These are phyloP conservation scores for Mantis religiosa DNA, from an alignment of 2,888 invertebrate genomes.

Conservation along the genomic window DNA sequence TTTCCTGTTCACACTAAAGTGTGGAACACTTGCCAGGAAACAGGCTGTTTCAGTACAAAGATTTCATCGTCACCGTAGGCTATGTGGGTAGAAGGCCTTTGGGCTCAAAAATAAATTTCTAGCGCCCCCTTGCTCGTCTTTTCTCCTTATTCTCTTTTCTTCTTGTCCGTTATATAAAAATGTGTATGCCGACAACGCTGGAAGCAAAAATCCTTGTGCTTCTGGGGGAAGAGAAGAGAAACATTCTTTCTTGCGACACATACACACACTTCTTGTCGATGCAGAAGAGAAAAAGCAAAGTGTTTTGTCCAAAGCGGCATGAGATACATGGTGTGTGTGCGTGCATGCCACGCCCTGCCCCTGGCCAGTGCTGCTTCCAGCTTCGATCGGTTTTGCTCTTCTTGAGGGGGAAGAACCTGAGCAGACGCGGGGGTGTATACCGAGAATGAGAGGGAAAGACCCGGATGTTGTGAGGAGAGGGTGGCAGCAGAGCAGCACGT, in stretches of 20 bases:
- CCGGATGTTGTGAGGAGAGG: background rate
- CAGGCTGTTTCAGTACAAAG: background rate
- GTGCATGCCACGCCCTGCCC: conserved; percentile 8
- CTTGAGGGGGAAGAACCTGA: background rate
- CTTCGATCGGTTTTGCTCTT: conserved; percentile 17
- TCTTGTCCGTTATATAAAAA: background rate
- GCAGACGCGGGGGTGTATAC: background rate
- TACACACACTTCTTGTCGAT: background rate
- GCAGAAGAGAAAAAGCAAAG: conserved; percentile 2
- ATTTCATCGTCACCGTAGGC: background rate
- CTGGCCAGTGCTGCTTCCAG: conserved; percentile 1
- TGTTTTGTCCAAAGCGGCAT: conserved; percentile 2
- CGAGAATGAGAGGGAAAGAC: background rate
- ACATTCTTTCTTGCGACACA: background rate
- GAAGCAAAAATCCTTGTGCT: background rate
- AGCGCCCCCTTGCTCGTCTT: background rate
- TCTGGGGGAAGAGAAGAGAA: background rate
- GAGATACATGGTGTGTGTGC: background rate
- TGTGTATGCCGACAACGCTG: conserved; percentile 3
- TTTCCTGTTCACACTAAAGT: background rate
- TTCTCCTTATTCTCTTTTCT: background rate
- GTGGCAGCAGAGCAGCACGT: background rate
- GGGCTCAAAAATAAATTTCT: background rate
- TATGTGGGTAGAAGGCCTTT: background rate
- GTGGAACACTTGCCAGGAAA: background rate